Base-by-base conservation (phyloP, 2,888 invertebrate species). In the Balanococcus diminutus region DNA sequence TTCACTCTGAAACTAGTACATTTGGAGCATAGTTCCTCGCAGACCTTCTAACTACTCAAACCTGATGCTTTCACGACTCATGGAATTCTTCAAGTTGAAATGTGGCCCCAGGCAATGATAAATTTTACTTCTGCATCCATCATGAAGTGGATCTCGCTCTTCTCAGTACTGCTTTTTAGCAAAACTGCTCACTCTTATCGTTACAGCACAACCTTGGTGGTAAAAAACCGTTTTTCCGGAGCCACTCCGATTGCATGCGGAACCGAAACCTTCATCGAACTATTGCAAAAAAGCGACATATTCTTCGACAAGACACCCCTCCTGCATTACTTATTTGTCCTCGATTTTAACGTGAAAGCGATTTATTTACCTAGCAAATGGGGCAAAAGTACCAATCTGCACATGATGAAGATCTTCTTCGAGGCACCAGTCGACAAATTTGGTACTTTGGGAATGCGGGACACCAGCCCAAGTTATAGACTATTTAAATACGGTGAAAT, bases 361-460 rank as follows among this genome's bases (percentile, higher is more conserved):
- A 31, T 67, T 25, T 67, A 28, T 28, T 28, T 67, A 5, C 67
- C 67, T 14, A 28, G 28, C 3, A 67, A 67, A 67, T 67, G 67
- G 67, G 67, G 75, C 5, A 79, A 79, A 19, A 79, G 32, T 22
- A 79, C 36, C 1, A 79, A 79, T 79, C 36, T 79, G 3, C 75
- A 79, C 19, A 79, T 79, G 75, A 79, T 79, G 31, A 79, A 79
- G 75, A 79, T 19, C 3, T 79, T 79, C 9, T 36, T 79, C 31
- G 32, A 79, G 22, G 0, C 19, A 32, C 9, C 31, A 36, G 11
- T 36, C 8, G 32, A 79, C 36, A 9, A 36, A 79, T 5, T 0
- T 1, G 75, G 75, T 19, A 79, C 75, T 11, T 2, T 1, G 19
- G 2, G 8, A 1, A 6, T 6, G 5, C 28, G 31, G 1, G 36